phyloP scores from a whole-genome alignment of 1,140 invertebrate species.

The Neodiprion fabricii region DNA sequence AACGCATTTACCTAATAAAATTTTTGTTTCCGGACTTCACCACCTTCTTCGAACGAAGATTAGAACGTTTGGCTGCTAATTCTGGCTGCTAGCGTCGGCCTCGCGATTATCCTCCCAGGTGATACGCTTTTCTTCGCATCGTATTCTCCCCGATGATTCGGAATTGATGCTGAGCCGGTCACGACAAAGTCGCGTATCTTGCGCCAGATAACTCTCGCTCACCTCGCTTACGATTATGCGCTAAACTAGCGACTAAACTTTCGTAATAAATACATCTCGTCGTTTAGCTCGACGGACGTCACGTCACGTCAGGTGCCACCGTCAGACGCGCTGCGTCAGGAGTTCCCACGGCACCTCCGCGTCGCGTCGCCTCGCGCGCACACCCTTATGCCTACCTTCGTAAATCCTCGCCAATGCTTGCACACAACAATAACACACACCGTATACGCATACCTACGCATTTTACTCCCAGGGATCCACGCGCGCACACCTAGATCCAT shows the following conservation, averaged over 20 bases:
- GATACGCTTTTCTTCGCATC: background rate
- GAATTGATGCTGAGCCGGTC: too few relatives aligned
- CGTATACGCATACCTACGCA: background rate
- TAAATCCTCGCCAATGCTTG: too few relatives aligned
- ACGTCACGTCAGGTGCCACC: background rate
- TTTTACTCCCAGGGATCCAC: background rate
- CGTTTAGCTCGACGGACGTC: background rate
- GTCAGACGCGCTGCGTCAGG: background rate
- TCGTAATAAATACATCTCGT: conserved; percentile 13
- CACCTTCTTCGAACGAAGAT: too few relatives aligned
- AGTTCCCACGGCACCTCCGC: background rate
- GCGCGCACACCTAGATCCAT: too few relatives aligned
- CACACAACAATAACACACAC: background rate
- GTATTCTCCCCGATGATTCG: background rate
- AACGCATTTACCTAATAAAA: too few relatives aligned
- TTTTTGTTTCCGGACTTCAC: too few relatives aligned
- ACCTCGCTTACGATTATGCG: background rate
- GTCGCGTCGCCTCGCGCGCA: background rate
- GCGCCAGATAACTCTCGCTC: background rate
- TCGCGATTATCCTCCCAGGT: too few relatives aligned
- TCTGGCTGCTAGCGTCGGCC: too few relatives aligned
- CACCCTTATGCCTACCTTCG: background rate
- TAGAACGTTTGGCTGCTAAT: too few relatives aligned
- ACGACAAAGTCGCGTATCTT: too few relatives aligned
- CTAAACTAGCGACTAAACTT: conserved; percentile 8